Evolutionary conservation across 1,140 invertebrate species (phyloP).

Genomic region (Rhagoletis zephyria): DNA sequence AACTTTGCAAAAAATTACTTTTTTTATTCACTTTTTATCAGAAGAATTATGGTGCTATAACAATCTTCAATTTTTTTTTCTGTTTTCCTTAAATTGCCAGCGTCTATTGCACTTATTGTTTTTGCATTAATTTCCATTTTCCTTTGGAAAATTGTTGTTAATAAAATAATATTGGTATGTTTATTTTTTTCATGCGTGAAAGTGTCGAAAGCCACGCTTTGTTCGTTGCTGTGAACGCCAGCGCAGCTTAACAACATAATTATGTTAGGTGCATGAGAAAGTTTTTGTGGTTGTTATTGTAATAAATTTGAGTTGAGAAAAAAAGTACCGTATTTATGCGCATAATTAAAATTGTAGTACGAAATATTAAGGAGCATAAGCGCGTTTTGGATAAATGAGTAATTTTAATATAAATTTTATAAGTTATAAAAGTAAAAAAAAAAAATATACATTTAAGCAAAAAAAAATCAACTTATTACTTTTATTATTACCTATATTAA

Average conservation of each 20-base stretch:
- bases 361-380: neutral
- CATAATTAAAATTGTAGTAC: conserved; percentile 14
- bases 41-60: neutral
- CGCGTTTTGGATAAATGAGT: neutral
- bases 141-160: neutral
- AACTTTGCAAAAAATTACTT: no score
- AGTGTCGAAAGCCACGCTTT: neutral
- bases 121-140: conserved; percentile 2
- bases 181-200: conserved; percentile 18
- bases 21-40: no score
- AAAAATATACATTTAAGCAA: no score
- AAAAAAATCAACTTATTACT: no score
- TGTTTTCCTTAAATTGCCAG: neutral
- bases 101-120: neutral
- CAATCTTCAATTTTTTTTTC: neutral
- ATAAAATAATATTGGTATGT: conserved; percentile 17
- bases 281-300: neutral
- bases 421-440: no score
- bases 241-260: neutral
- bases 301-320: neutral
- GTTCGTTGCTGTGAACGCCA: neutral
- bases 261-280: conserved; percentile 6
- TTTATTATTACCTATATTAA: no score
- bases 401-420: no score
- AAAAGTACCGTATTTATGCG: neutral